Conservation (phyloP, 2,113 vertebrate genomes). For the Crotalus horridus region DNA sequence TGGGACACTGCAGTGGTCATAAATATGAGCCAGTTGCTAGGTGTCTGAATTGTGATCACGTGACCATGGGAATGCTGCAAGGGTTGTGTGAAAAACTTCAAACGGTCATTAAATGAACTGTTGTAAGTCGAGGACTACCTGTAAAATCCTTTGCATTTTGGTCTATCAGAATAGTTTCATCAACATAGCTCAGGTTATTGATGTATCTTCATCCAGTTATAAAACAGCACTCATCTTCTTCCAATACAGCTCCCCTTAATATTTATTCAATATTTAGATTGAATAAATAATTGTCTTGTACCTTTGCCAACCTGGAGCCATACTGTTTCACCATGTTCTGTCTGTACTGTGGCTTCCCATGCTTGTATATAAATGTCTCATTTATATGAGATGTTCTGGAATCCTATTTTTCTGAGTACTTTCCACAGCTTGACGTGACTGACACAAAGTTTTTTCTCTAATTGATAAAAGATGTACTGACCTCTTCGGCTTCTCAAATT, state of each 20-base stretch:
- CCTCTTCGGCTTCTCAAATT: background rate
- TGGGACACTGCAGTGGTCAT: too few species aligned
- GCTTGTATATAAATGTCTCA: background rate
- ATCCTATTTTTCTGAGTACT: background rate
- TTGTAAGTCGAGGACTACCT: too few species aligned
- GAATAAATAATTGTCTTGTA: background rate
- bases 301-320: background rate
- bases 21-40: too few species aligned
- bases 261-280: background rate
- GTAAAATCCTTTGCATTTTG: background rate
- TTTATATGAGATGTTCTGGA: background rate
- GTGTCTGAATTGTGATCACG: too few species aligned
- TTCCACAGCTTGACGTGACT: background rate
- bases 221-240: background rate
- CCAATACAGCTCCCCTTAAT: background rate
- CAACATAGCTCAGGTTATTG: background rate
- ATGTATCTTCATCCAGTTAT: background rate
- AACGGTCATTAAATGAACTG: too few species aligned
- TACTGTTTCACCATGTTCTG: background rate
- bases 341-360: background rate
- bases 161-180: background rate
- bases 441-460: background rate
- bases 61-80: too few species aligned
- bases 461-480: background rate
- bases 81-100: too few species aligned